These are phyloP conservation scores for Phalanger gymnotis DNA, from an alignment of 2,797 vertebrate species.

Conservation along the genomic window DNA sequence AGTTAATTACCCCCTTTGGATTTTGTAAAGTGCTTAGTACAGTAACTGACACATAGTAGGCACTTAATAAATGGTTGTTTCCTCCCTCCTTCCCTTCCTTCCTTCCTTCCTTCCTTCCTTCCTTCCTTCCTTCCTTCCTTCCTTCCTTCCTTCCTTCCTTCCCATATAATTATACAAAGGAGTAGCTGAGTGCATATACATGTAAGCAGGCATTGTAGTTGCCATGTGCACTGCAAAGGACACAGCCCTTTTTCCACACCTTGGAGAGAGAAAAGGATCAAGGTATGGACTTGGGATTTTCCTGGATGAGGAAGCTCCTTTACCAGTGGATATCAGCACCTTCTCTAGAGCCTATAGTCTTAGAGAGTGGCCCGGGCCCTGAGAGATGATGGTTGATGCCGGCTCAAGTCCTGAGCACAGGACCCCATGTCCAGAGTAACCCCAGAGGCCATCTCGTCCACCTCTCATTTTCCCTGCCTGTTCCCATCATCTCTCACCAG, in stretches of 20 bases:
- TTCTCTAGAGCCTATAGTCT: not conserved
- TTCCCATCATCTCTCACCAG: constrained; percentile 25
- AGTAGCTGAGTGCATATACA: too few species aligned
- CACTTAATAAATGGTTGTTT: not conserved
- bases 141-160: not conserved
- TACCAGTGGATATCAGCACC: not conserved
- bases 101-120: not conserved
- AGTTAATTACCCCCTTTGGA: not conserved
- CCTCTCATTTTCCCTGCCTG: not conserved
- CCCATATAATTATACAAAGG: too few species aligned
- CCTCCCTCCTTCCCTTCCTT: not conserved
- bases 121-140: not conserved
- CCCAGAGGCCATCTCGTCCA: not conserved
- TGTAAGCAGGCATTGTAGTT: not conserved
- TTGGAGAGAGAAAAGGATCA: not conserved
- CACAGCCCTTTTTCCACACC: too few species aligned
- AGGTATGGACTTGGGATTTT: not conserved
- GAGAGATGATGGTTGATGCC: not conserved
- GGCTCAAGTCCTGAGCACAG: not conserved
- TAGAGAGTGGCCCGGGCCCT: not conserved
- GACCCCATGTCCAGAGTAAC: not conserved
- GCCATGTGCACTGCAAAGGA: not conserved
- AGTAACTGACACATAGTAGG: not conserved
- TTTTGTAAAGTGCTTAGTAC: not conserved
- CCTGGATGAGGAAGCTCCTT: not conserved